Conservation (phyloP, 1,140 invertebrate genomes). For the Euura saliciscinereae region DNA sequence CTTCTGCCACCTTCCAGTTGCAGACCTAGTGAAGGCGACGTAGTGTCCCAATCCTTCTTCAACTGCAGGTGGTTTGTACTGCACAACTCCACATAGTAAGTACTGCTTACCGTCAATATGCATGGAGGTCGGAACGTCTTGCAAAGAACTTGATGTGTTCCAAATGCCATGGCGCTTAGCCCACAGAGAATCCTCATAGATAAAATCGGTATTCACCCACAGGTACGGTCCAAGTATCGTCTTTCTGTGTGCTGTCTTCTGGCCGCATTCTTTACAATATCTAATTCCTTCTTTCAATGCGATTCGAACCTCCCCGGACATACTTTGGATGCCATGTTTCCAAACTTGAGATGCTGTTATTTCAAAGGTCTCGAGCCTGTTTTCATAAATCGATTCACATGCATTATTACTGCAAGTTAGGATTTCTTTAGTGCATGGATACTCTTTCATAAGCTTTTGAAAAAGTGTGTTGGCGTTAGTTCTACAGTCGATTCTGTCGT, state of each 20-base stretch:
- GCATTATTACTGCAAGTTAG: neutral
- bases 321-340: neutral
- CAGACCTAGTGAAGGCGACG: neutral
- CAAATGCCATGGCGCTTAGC: neutral
- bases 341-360: neutral
- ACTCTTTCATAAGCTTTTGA: neutral
- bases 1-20: neutral
- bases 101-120: neutral
- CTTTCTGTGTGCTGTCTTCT: neutral
- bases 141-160: neutral
- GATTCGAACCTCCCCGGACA: neutral
- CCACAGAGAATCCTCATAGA: neutral
- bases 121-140: neutral
- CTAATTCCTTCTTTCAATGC: neutral
- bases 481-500: neutral
- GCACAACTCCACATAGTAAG: neutral
- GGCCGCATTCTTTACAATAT: neutral
- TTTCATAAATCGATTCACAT: neutral
- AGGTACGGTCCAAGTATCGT: neutral
- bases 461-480: neutral
- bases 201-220: neutral
- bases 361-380: neutral
- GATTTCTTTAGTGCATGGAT: neutral
- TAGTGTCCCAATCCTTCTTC: neutral
- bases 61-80: neutral